A percentile compares a stretch with the other conserved stretches of the same genome.
Conservation (phyloP, 2,888 invertebrate species). For the Platycheirus albimanus region DNA sequence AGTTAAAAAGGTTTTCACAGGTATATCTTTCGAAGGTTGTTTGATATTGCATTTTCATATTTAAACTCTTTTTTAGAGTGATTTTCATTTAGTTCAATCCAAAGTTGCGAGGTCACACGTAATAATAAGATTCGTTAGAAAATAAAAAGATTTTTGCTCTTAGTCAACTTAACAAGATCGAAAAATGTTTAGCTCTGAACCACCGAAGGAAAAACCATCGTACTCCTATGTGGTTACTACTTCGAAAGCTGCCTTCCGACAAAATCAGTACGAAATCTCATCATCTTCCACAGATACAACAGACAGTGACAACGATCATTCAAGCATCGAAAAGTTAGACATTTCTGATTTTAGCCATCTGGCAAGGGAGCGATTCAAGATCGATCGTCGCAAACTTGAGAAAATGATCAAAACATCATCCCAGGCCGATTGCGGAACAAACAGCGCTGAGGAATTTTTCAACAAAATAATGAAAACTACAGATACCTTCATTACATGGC, state of each 20-base stretch:
- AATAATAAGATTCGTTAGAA: too few relatives aligned
- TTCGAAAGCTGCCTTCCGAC: conserved; percentile 78
- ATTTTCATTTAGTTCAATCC: too few relatives aligned
- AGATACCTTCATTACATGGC: conserved; percentile 96
- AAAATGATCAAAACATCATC: conserved; percentile 92
- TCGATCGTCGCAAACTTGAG: conserved; percentile 96
- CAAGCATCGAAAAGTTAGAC: conserved; percentile 89
- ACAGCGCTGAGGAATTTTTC: conserved; percentile 81
- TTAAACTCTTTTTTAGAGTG: too few relatives aligned
- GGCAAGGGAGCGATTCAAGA: conserved; percentile 94
- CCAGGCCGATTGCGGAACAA: conserved; percentile 78
- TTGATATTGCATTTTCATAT: too few relatives aligned
- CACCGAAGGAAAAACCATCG: too few relatives aligned
- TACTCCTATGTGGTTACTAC: conserved; percentile 71
- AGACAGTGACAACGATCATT: conserved; percentile 85
- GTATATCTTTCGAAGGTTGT: too few relatives aligned
- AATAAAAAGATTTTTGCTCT: too few relatives aligned
- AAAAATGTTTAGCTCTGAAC: too few relatives aligned
- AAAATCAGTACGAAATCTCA: conserved; percentile 81
- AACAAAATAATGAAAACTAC: conserved; percentile 92
- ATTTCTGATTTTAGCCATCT: conserved; percentile 89
- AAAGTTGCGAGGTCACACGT: too few relatives aligned
- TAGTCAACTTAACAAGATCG: too few relatives aligned
- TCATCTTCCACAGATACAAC: conserved; percentile 75
- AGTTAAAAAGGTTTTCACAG: too few relatives aligned